phyloP scores from a whole-genome alignment of 2,888 invertebrate genomes.

The Lasioglossum zephyrum region DNA sequence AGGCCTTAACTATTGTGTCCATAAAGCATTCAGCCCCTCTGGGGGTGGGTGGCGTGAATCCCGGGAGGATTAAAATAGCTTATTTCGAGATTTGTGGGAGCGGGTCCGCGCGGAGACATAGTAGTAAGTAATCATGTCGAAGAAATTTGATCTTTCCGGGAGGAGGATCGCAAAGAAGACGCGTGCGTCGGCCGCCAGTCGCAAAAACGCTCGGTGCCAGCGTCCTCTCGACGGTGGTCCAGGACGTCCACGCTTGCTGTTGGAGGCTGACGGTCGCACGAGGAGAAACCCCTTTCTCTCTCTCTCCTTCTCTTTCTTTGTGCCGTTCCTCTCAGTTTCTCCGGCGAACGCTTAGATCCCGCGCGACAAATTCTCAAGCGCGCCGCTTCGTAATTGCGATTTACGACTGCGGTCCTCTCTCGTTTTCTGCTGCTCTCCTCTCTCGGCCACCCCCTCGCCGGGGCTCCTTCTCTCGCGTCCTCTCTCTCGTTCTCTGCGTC shows the following conservation, averaged over 20 bases:
- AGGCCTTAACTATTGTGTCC: background rate
- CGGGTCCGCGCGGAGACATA: background rate
- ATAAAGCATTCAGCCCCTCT: background rate
- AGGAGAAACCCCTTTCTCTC: slow-evolving; percentile 23
- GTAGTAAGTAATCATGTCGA: slow-evolving; percentile 29
- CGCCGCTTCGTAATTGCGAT: slow-evolving; percentile 83
- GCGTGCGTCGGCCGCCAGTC: slow-evolving; percentile 4
- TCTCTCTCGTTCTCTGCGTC: slow-evolving; percentile 41
- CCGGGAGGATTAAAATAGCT: slow-evolving; percentile 3
- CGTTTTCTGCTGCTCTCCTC: slow-evolving; percentile 14
- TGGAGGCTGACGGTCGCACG: slow-evolving; percentile 52
- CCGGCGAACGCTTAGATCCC: slow-evolving; percentile 77
- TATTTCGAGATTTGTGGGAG: background rate
- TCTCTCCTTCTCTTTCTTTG: slow-evolving; percentile 16
- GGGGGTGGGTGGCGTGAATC: background rate
- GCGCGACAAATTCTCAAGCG: slow-evolving; percentile 83
- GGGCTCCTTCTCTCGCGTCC: background rate
- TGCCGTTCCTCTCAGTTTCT: background rate
- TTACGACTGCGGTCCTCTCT: slow-evolving; percentile 75
- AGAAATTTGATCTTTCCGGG: slow-evolving; percentile 46
- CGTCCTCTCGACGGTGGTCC: slow-evolving; percentile 70
- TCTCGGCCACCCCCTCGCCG: slow-evolving; percentile 45
- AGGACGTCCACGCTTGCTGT: slow-evolving; percentile 51
- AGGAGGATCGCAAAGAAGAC: slow-evolving; percentile 11
- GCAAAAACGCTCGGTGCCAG: slow-evolving; percentile 47